Base-by-base conservation (phyloP, 2,797 vertebrate genomes). In the Brachyrhaphis roseni region DNA sequence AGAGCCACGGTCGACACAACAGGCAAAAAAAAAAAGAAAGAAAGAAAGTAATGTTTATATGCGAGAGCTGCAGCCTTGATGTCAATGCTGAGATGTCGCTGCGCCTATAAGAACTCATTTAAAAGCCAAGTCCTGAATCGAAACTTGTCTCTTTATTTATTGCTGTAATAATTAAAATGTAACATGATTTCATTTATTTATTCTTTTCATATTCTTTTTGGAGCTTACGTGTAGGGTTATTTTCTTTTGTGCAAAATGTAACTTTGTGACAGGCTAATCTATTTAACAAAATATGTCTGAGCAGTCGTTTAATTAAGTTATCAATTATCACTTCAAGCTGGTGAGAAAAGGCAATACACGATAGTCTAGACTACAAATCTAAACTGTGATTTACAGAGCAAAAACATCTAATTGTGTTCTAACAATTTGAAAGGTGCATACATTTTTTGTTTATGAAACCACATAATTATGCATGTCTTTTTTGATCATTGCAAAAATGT, bases 11-110 rank as follows among this genome's bases (percentile, higher is more conserved):
- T 39, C 76, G 79, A 81, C 82, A 86, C 78, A 88, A 86, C 43
- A 26, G 43, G 26, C 6, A 2, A 72, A 77, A 86, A 72, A 3
- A 78, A 87, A 74, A 34, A 45, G 2, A 4, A 39, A 39, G 45
- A 88, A 88, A 90, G 82, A 82, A 84, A 13, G 45, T 51, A 5
- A 7, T 0, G 39, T 76, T 88, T 72, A 74, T 87, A 84, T 91
- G 85, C 86, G 78, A 23, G 84, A 79, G 71, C 79, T 51, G 18
- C 81, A 82, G 82, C 77, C 76, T 85, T 66, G 72, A 59, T 64
- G 41, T 31, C 8, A 46, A 26, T 74, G 62, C n/a, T 53, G 5
- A 78, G 62, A 11, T n/a, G 70, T 45, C 28, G 62, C 64, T 75
- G 75, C n/a, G 12, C 34, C 47, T 77, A 39, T 43, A 31, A 59